Evolutionary conservation across 2,888 invertebrate genomes (phyloP).

Genomic region (Pyrrhia umbra): DNA sequence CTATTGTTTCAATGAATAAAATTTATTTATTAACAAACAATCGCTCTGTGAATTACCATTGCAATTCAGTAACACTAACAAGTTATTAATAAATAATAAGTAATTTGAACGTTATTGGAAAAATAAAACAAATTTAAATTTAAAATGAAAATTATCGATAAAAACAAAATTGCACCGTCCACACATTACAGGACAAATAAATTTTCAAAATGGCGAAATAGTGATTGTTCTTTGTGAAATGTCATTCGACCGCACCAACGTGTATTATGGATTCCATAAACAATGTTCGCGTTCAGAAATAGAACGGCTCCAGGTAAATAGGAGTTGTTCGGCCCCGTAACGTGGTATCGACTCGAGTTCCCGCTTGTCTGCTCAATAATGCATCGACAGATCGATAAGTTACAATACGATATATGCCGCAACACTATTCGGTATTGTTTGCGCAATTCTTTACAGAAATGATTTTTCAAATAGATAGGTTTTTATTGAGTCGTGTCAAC

Average conservation of each 20-base stretch:
- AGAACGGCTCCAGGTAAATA: constrained; percentile 79
- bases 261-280: constrained; percentile 86
- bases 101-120: too few species aligned
- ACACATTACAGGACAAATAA: constrained; percentile 51
- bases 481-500: constrained; percentile 36
- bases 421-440: constrained; percentile 74
- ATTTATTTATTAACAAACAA: neutral
- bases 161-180: constrained; percentile 32
- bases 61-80: too few species aligned
- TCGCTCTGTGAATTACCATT: neutral
- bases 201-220: constrained; percentile 57
- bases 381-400: constrained; percentile 84
- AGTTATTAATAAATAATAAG: too few species aligned
- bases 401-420: constrained; percentile 68
- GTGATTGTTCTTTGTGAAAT: constrained; percentile 76
- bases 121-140: neutral
- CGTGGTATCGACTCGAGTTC: constrained; percentile 69
- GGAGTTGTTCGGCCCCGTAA: constrained; percentile 68
- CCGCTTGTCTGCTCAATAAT: constrained; percentile 83
- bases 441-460: constrained; percentile 61
- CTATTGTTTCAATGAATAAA: constrained; percentile 14
- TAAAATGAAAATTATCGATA: neutral
- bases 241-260: constrained; percentile 72
- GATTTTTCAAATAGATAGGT: constrained; percentile 54
- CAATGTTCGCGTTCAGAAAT: constrained; percentile 83